Conservation (phyloP, 2,888 invertebrate species). For the Epinotia bilunana region DNA sequence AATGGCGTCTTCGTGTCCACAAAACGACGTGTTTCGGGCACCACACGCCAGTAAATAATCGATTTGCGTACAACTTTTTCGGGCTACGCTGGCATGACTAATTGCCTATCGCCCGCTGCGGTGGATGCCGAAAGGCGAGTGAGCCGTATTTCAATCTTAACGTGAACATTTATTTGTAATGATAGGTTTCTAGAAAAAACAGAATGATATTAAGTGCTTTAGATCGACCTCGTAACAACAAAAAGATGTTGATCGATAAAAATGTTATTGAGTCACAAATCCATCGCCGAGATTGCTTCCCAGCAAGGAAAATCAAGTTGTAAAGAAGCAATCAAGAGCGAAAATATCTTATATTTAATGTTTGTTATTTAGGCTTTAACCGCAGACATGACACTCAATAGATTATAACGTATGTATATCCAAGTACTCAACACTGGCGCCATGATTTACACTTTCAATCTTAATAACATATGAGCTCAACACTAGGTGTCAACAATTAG, state of each 20-base stretch:
- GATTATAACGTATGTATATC: neutral
- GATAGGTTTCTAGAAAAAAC: neutral
- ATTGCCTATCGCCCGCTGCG: too few relatives aligned
- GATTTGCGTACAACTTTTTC: too few relatives aligned
- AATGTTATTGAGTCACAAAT: slow-evolving; percentile 38
- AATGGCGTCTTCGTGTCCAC: neutral
- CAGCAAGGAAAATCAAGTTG: slow-evolving; percentile 15
- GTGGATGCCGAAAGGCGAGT: too few relatives aligned
- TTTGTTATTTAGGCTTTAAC: slow-evolving; percentile 12
- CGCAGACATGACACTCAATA: neutral
- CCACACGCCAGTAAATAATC: too few relatives aligned
- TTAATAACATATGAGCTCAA: too few relatives aligned
- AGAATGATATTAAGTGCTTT: slow-evolving; percentile 12
- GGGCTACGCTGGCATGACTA: too few relatives aligned
- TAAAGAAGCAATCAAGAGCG: slow-evolving; percentile 21
- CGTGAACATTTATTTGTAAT: too few relatives aligned
- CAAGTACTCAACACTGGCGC: too few relatives aligned
- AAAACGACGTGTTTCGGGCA: too few relatives aligned
- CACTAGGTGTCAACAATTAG: too few relatives aligned
- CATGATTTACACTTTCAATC: too few relatives aligned
- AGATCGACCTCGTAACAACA: slow-evolving; percentile 29
- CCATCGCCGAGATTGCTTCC: slow-evolving; percentile 36
- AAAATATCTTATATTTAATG: slow-evolving; percentile 29
- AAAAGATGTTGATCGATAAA: slow-evolving; percentile 34
- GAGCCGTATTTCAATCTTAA: too few relatives aligned